A percentile compares a stretch with the other conserved stretches of the same genome.
Conservation (phyloP, 2,888 invertebrate species). For the Melipona beecheii region DNA sequence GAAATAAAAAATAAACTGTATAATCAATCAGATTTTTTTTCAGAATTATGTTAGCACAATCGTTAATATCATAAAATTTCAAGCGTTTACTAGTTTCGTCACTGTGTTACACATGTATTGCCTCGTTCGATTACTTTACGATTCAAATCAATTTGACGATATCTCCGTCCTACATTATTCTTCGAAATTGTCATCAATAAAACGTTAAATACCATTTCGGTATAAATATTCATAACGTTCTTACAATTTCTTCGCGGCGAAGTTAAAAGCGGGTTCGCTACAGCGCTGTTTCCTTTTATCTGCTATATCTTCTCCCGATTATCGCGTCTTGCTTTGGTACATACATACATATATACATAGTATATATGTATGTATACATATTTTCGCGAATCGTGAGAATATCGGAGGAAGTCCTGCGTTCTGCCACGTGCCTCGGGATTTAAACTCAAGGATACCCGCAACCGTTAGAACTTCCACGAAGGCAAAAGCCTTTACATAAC, state of each 20-base stretch:
- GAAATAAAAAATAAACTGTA: background rate
- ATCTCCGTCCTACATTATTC: slow-evolving; percentile 1
- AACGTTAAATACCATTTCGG: slow-evolving; percentile 3
- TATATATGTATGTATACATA: slow-evolving; percentile 33
- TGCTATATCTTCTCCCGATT: slow-evolving; percentile 23
- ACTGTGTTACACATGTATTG: background rate
- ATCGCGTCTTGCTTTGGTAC: background rate
- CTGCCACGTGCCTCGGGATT: slow-evolving; percentile 75
- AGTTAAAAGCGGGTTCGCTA: background rate
- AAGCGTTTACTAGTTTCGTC: background rate
- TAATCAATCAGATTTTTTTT: background rate
- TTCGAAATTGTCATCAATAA: slow-evolving; percentile 33
- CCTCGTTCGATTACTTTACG: background rate
- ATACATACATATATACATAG: background rate
- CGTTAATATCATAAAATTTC: background rate
- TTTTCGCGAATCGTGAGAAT: slow-evolving; percentile 63
- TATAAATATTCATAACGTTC: slow-evolving; percentile 43
- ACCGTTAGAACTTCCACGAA: slow-evolving; percentile 74
- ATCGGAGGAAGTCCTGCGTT: slow-evolving; percentile 48
- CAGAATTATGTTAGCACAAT: too few relatives aligned
- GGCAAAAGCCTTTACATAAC: slow-evolving; percentile 70
- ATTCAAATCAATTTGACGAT: slow-evolving; percentile 34
- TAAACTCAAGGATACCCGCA: slow-evolving; percentile 76
- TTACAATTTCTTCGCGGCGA: slow-evolving; percentile 41
- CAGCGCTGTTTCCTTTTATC: slow-evolving; percentile 6